Percentiles rank a stretch among this genome's conserved stretches.
Evolutionary conservation across 1,140 invertebrate species (phyloP).

Genomic region (Musca vetustissima): DNA sequence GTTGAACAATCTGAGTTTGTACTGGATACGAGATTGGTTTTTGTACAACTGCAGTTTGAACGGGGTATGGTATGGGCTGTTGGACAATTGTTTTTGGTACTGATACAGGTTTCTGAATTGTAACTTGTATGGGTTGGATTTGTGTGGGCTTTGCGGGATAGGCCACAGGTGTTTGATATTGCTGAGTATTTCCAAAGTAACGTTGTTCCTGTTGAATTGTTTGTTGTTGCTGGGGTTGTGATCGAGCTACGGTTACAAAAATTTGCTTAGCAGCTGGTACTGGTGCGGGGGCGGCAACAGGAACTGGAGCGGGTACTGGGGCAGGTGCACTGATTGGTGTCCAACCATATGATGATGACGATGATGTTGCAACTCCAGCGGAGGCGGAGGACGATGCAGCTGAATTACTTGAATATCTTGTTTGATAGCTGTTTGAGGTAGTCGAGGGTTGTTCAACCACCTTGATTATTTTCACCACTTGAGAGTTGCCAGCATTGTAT

Average conservation of each 20-base stretch:
- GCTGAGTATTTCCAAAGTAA: no score
- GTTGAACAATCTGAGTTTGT: no score
- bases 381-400: not conserved
- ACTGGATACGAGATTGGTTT: no score
- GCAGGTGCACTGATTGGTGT: not conserved
- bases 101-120: not conserved
- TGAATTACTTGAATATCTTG: not conserved
- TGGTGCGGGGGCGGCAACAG: not conserved
- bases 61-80: no score
- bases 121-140: not conserved
- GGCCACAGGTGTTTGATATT: no score
- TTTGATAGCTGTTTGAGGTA: not conserved
- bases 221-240: not conserved
- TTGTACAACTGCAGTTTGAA: no score
- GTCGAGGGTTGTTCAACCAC: not conserved
- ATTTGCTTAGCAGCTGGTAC: not conserved
- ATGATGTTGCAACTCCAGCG: not conserved
- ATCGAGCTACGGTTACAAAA: not conserved
- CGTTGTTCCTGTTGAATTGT: not conserved
- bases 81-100: no score
- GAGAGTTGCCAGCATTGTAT: constrained; percentile 16
- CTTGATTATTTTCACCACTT: constrained; percentile 12
- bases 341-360: not conserved
- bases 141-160: not conserved
- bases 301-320: not conserved